Evolutionary conservation across 1,140 invertebrate genomes (phyloP), one percentile per base, ranked within the genome.

Genomic region (Lepidurus arcticus): DNA sequence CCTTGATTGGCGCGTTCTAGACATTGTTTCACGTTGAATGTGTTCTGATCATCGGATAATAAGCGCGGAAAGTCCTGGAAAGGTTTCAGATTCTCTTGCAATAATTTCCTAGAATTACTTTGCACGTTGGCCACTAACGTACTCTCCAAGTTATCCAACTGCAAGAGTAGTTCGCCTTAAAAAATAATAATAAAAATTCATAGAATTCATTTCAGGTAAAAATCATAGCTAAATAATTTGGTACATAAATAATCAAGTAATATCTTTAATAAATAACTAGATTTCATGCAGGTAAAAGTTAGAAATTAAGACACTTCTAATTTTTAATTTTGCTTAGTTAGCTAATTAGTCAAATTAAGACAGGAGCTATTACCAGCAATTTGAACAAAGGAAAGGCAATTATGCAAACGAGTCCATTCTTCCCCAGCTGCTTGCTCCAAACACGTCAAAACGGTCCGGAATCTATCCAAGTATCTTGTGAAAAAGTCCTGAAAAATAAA

Each of bases 391-490:
- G 88, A 90, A 78, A 92, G 86, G 81, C 90, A 91, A 79, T 90
- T 88, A 83, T 91, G 91, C 80, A 92, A 88, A 34, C 90, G 85
- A 78, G 88, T 89, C 90, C 91, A 90, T 83, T 91, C 89, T 82
- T 92, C 88, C 73, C 88, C 87, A 78, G 87, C 86, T 7, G 85
- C 84, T 83, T 88, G 84, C 11, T 89, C 87, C 4, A 91, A 84
- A 83, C 89, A 87, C 26, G 87, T 82, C 73, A 90, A 84, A 4
- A 80, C 75, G 10, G 24, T 24, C 26, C 85, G 86, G 85, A 87
- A 44, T 85, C 85, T 80, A 79, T 91, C 89, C 53, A 89, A 82
- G 80, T 90, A 90, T 78, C 86, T 87, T 42, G 86, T 87, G 42
- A 92, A 88, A 76, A 88, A 88, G 42, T 84, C 84, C 87, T 88